Conservation (phyloP, 2,888 invertebrate species). For the Macaria liturata region DNA sequence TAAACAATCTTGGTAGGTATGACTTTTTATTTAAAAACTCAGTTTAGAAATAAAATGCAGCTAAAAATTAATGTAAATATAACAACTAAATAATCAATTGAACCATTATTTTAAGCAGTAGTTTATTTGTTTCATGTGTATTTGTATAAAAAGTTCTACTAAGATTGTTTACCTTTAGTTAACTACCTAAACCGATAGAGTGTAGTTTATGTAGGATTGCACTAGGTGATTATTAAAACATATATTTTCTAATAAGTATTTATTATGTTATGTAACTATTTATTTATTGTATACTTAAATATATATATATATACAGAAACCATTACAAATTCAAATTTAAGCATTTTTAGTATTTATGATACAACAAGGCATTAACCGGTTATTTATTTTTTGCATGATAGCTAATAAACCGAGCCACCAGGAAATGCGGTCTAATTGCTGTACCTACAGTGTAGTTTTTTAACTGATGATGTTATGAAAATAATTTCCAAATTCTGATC, state of each 20-base stretch:
- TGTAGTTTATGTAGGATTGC: no score
- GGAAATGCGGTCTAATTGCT: slow-evolving; percentile 9
- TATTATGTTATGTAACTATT: slow-evolving; percentile 2
- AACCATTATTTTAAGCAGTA: slow-evolving; percentile 3
- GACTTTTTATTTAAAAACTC: slow-evolving; percentile 6
- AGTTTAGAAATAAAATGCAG: slow-evolving; percentile 4
- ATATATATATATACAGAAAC: slow-evolving; percentile 1
- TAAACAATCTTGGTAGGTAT: slow-evolving; percentile 5
- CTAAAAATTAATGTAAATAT: slow-evolving; percentile 5
- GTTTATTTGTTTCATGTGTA: slow-evolving; percentile 4
- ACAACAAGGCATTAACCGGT: slow-evolving; percentile 8
- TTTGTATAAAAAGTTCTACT: no score
- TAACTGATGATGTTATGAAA: slow-evolving; percentile 16
- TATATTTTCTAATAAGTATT: slow-evolving; percentile 1
- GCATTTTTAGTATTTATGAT: slow-evolving; percentile 3
- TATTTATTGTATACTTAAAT: slow-evolving; percentile 7
- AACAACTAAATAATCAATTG: slow-evolving; percentile 8
- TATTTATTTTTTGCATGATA: slow-evolving; percentile 9
- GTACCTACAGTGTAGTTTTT: slow-evolving; percentile 12
- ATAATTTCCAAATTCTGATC: slow-evolving; percentile 20
- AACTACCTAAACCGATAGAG: no score
- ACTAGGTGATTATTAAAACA: slow-evolving; percentile 2
- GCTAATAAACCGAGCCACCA: slow-evolving; percentile 7
- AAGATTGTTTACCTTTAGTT: no score
- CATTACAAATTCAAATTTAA: slow-evolving; percentile 1